Evolutionary conservation across 1,140 invertebrate species (phyloP).

Genomic region (Teleopsis dalmanni): DNA sequence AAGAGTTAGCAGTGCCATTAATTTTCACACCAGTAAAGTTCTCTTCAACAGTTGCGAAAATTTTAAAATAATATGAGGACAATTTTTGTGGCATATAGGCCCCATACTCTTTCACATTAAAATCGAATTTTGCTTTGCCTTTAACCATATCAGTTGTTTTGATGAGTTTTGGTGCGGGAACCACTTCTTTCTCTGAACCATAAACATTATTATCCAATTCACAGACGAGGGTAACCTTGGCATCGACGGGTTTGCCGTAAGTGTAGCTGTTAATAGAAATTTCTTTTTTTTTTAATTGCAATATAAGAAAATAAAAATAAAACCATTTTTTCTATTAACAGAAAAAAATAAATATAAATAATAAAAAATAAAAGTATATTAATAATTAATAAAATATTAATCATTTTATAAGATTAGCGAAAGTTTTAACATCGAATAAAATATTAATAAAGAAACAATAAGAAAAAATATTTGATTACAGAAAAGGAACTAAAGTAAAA

Average conservation of each 20-base stretch:
- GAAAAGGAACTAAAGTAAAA: no score
- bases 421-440: no score
- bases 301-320: no score
- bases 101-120: conserved; percentile 58
- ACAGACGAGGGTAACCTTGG: conserved; percentile 57
- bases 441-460: no score
- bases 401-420: no score
- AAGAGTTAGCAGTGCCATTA: conserved; percentile 65
- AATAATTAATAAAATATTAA: no score
- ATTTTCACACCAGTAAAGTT: conserved; percentile 64
- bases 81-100: conserved; percentile 15
- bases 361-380: no score
- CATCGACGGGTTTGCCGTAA: conserved; percentile 72
- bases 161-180: conserved; percentile 20
- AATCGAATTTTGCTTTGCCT: conserved; percentile 60
- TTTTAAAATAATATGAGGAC: conserved; percentile 44
- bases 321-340: no score
- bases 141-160: conserved; percentile 62
- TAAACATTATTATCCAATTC: conserved; percentile 36
- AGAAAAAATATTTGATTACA: no score
- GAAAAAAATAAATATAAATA: no score
- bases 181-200: conserved; percentile 12
- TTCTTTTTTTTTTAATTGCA: no score
- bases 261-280: conserved; percentile 56
- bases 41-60: conserved; percentile 71